Base-by-base conservation (phyloP, 2,888 invertebrate species). In the Crepidodera aurea region DNA sequence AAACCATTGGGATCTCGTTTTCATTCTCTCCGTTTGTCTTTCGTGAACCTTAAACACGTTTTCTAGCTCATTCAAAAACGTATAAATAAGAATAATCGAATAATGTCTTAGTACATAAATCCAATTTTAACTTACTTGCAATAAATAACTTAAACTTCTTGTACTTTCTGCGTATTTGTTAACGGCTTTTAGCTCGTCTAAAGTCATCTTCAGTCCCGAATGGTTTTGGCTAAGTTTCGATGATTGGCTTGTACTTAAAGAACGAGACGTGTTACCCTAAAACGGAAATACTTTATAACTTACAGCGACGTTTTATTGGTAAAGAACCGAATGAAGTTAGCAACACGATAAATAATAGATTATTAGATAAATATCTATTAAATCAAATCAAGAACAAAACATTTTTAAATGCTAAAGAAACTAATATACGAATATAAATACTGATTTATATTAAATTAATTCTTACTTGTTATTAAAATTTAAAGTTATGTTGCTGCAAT, bases 1-100 rank as follows among this genome's bases (percentile, higher is more conserved):
- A 85, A 96, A 98, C 98, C 98, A 98, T 84, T 98, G 96, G 64
- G 96, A 96, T 73, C 98, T 89, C 71, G 96, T 96, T 80, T 94
- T 90, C 94, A 98, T 96, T 74, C 98, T 88, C 80, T 94, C 94
- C 69, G 96, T 92, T 86, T 98, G 98, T 79, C 96, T 88, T 84
- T 96, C 95, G 85, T 96, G 95, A 75, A 96, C 96, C 93, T 94
- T 4, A 10, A 44, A 1, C 37, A 37, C 13, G 37, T 10, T 34
- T 34, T 34, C 2, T 34, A 6, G 34, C 12, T 34, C 4, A 34
- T 34, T 34, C 8, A n/a, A 34, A 8, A 34, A 12, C 2, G 10
- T n/a, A 34, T 34, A 12, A 34, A 6, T 22, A 22, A 2, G 2
- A 22, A 6, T 22, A 22, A 6, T 4, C 22, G 6, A 22, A 22